Base-by-base conservation (phyloP, 2,113 vertebrate genomes). In the Sapajus apella region DNA sequence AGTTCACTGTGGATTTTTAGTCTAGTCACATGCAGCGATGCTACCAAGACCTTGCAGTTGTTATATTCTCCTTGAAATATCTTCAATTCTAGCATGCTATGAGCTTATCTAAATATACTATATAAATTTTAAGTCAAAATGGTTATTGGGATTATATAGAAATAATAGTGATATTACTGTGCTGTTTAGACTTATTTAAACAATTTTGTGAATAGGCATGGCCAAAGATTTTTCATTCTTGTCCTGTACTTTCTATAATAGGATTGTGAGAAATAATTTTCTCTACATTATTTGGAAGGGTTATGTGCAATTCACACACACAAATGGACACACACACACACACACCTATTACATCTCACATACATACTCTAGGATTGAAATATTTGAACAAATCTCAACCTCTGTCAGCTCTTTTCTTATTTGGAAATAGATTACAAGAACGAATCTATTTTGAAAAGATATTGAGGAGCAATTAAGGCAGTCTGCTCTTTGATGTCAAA, bases 251-350 rank as follows among this genome's bases (percentile, higher is more conserved):
- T 86, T 87, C 32, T 50, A 27, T 90, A 92, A 94, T 64, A 90
- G 30, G 37, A 81, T 73, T 87, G 72, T 70, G 66, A 95, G 37
- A 90, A 80, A 8, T 40, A 96, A 90, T 97, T 95, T 97, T 92
- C 23, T 91, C 23, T 50, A 37, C 13, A 4, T 83, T 88, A 56
- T 80, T 82, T 50, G 6, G 45, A 87, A 95, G 17, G 27, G 4
- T 64, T 91, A n/a, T 35, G 3, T 97, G 30, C 17, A 61, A 68
- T 95, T 85, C 35, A 75, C 16, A 84, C 27, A 82, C 27, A 76
- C 27, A 93, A 70, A 92, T 14, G 70, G 72, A 30, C 43, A 37
- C 18, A n/a, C 25, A 72, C 21, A 79, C 25, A 86, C 17, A 11
- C 2, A 8, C 21, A 7, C 81, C 6, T 72, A 18, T 92, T 13